A percentile compares a stretch with the other conserved stretches of the same genome.
These are phyloP conservation scores for Norana najaformis DNA, from an alignment of 2,888 invertebrate species.

Conservation along the genomic window DNA sequence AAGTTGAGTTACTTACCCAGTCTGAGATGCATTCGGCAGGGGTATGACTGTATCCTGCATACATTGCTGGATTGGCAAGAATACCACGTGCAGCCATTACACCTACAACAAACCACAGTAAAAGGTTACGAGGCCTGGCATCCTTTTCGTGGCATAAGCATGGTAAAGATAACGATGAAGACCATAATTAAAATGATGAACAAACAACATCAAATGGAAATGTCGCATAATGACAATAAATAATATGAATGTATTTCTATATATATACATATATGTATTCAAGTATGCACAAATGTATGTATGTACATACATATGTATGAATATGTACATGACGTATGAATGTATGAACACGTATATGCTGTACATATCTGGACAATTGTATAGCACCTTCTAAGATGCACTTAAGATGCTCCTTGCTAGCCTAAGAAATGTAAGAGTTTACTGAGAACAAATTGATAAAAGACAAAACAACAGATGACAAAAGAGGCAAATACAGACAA, in stretches of 20 bases:
- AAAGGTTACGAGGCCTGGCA: not conserved
- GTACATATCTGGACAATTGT: no score
- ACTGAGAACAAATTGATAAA: not conserved
- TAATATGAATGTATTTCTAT: not conserved
- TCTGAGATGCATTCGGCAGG: conserved; percentile 77
- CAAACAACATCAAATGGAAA: not conserved
- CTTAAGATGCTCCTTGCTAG: not conserved
- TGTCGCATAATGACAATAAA: not conserved
- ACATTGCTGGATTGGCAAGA: conserved; percentile 87
- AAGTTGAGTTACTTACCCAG: conserved; percentile 69
- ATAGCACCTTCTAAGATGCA: not conserved
- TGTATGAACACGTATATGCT: not conserved
- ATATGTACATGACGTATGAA: not conserved
- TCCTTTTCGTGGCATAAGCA: not conserved
- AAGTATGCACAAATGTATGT: not conserved
- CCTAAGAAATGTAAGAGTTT: not conserved
- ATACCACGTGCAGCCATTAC: conserved; percentile 92
- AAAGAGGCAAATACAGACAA: not conserved
- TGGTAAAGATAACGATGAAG: not conserved
- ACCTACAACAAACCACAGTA: conserved; percentile 62
- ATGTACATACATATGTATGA: not conserved
- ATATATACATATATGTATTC: not conserved
- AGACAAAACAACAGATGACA: not conserved
- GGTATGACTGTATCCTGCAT: conserved; percentile 74
- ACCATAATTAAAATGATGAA: not conserved